These are phyloP conservation scores for Dallia pectoralis DNA, from an alignment of 2,797 vertebrate genomes.

Conservation along the genomic window DNA sequence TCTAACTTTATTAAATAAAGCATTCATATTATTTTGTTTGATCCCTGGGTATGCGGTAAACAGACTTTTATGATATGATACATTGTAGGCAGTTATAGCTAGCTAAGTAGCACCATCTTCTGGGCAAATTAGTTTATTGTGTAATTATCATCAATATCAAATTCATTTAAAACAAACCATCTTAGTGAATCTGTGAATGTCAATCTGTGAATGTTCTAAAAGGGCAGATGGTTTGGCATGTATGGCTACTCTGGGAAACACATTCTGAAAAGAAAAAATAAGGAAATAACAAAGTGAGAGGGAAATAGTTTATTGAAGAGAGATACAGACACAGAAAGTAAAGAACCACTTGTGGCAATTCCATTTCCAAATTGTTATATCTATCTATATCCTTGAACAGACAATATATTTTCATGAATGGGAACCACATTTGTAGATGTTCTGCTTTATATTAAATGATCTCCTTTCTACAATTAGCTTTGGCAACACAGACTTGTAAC, in stretches of 20 bases:
- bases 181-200: background rate
- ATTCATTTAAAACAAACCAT: background rate
- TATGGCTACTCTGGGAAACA: background rate
- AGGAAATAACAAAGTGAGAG: constrained; percentile 51
- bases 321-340: constrained; percentile 76
- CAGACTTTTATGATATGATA: too few species aligned
- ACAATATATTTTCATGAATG: constrained; percentile 53
- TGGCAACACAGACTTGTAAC: constrained; percentile 76
- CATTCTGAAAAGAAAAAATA: constrained; percentile 30
- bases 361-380: constrained; percentile 64
- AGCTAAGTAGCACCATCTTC: constrained; percentile 15
- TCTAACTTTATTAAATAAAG: too few species aligned
- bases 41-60: too few species aligned
- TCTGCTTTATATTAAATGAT: constrained; percentile 45
- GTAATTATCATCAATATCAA: background rate
- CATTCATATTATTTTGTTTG: too few species aligned
- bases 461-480: constrained; percentile 71
- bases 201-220: background rate
- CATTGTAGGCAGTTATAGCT: background rate
- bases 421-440: constrained; percentile 46
- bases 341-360: constrained; percentile 62
- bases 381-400: constrained; percentile 56
- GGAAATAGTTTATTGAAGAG: constrained; percentile 75
- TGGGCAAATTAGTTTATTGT: constrained; percentile 4
- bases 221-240: background rate